These are phyloP conservation scores for Formica aserva DNA, from an alignment of 2,888 invertebrate genomes.

Conservation along the genomic window DNA sequence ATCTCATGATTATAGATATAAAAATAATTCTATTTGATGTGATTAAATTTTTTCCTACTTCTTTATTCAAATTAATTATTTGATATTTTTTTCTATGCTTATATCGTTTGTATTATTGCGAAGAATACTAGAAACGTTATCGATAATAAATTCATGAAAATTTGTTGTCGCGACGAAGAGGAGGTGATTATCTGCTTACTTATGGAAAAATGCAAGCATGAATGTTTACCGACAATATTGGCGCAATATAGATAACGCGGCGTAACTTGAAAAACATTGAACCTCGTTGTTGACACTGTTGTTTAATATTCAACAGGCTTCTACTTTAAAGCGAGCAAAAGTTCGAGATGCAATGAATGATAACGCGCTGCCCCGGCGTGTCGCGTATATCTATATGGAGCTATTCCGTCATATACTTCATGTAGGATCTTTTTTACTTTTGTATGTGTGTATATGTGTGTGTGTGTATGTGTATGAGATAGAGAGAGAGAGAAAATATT, in stretches of 20 bases:
- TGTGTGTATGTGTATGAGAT: background rate
- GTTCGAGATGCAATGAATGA: conserved; percentile 64
- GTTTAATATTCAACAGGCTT: conserved; percentile 59
- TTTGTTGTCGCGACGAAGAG: background rate
- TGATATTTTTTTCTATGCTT: background rate
- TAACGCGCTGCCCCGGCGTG: conserved; percentile 56
- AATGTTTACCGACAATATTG: conserved; percentile 10
- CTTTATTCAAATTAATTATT: background rate
- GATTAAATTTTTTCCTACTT: background rate
- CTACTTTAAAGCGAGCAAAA: conserved; percentile 64
- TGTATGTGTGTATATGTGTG: no score
- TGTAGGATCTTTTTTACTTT: conserved; percentile 54
- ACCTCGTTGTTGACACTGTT: conserved; percentile 39
- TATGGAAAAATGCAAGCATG: conserved; percentile 28
- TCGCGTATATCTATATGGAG: conserved; percentile 55
- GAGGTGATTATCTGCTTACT: conserved; percentile 24
- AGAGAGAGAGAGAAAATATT: conserved; percentile 56
- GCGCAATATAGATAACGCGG: conserved; percentile 30
- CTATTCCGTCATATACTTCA: conserved; percentile 55
- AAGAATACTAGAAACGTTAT: background rate
- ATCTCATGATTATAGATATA: background rate
- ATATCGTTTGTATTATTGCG: background rate
- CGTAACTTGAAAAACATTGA: conserved; percentile 45
- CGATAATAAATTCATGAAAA: background rate
- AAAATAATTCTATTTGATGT: background rate